These are phyloP conservation scores for Eurytemora carolleeae DNA, from an alignment of 1,140 invertebrate genomes.

Conservation along the genomic window DNA sequence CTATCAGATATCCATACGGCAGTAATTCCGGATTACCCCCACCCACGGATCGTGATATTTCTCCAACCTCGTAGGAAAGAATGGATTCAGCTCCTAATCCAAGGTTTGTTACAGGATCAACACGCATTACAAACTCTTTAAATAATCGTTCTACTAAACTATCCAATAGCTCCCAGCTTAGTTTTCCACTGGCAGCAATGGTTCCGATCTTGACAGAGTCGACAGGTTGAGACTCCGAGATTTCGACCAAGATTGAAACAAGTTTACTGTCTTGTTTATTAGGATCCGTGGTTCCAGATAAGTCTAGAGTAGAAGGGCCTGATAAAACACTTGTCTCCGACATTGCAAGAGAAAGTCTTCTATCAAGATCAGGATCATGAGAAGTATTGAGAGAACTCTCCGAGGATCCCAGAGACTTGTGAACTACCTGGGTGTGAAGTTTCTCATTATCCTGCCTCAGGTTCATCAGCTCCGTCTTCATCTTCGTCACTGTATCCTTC, in stretches of 20 bases:
- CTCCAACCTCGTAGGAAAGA: constrained; percentile 74
- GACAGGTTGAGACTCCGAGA: not conserved
- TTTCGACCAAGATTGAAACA: not conserved
- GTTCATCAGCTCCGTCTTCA: constrained; percentile 88
- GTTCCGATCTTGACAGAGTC: constrained; percentile 50
- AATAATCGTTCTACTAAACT: constrained; percentile 71
- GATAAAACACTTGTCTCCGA: constrained; percentile 37
- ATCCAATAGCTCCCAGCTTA: constrained; percentile 83
- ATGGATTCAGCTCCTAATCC: constrained; percentile 73
- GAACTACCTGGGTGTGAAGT: constrained; percentile 42
- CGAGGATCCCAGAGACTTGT: constrained; percentile 54
- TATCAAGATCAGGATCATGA: constrained; percentile 30
- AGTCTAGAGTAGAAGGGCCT: constrained; percentile 17
- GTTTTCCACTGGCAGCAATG: constrained; percentile 71
- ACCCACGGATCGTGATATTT: constrained; percentile 43
- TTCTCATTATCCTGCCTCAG: constrained; percentile 91
- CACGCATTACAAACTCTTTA: constrained; percentile 76
- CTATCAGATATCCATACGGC: constrained; percentile 79
- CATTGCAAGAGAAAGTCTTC: constrained; percentile 58
- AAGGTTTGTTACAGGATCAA: constrained; percentile 76
- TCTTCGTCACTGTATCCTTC: constrained; percentile 85
- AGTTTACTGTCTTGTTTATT: constrained; percentile 8
- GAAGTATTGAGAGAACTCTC: constrained; percentile 39
- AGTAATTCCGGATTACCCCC: constrained; percentile 51
- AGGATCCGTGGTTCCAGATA: constrained; percentile 16